A percentile compares a stretch with the other conserved stretches of the same genome.
phyloP scores from a whole-genome alignment of 2,113 vertebrate species.

The Halichoeres trimaculatus region DNA sequence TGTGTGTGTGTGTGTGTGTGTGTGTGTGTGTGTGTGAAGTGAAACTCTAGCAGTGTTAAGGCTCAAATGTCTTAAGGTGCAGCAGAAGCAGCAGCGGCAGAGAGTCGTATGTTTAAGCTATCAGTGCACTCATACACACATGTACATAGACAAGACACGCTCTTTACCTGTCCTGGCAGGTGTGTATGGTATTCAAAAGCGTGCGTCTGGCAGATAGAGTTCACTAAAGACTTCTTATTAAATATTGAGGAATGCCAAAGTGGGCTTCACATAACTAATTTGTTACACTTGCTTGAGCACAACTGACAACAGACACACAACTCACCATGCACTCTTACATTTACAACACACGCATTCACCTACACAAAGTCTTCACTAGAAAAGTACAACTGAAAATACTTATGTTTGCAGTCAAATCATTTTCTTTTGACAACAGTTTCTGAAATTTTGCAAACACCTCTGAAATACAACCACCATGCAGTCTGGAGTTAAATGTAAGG shows the following conservation, averaged over 20 bases:
- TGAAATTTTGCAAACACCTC: not conserved
- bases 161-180: not conserved
- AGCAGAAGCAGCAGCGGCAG: conserved; percentile 67
- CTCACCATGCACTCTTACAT: not conserved
- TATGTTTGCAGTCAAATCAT: not conserved
- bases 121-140: conserved; percentile 51
- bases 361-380: not conserved
- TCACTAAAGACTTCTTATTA: conserved; percentile 1
- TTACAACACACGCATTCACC: not conserved
- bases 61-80: conserved; percentile 80
- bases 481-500: too few species aligned
- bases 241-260: conserved; percentile 22
- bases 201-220: not conserved
- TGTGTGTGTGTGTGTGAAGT: conserved; percentile 39
- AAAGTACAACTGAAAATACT: not conserved
- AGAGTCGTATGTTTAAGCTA: conserved; percentile 73
- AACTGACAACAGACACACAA: conserved; percentile 14
- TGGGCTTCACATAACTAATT: conserved; percentile 12
- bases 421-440: not conserved
- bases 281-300: conserved; percentile 12
- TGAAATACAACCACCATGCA: too few species aligned
- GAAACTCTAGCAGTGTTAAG: conserved; percentile 76
- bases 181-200: not conserved
- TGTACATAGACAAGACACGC: conserved; percentile 9
- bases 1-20: conserved; percentile 7